These are phyloP conservation scores for Spialia ferax DNA, from an alignment of 2,888 invertebrate species.

Conservation along the genomic window DNA sequence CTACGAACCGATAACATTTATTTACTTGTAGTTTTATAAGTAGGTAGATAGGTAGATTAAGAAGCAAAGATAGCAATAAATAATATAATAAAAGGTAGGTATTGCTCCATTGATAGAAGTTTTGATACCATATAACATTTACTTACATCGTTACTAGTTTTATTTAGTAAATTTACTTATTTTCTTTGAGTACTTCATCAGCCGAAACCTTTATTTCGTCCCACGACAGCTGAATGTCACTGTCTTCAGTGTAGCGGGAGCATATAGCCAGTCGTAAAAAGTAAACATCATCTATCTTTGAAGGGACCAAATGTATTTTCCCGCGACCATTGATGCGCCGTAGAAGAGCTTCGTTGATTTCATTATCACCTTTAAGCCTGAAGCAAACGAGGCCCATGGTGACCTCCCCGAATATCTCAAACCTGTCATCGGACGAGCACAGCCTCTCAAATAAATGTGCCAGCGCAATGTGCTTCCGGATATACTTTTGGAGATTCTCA, in stretches of 20 bases:
- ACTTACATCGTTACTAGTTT: not conserved
- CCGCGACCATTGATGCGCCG: constrained; percentile 96
- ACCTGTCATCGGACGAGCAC: constrained; percentile 92
- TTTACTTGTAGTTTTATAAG: not conserved
- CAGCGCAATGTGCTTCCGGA: constrained; percentile 93
- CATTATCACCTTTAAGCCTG: constrained; percentile 94
- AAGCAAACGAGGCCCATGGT: constrained; percentile 99
- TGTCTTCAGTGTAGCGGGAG: constrained; percentile 92
- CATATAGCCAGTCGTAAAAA: constrained; percentile 97
- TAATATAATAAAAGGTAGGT: not conserved
- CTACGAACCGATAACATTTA: not conserved
- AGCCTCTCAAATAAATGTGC: constrained; percentile 95
- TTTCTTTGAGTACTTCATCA: constrained; percentile 86
- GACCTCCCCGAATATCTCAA: constrained; percentile 96
- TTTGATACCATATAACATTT: not conserved
- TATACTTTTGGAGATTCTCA: constrained; percentile 94
- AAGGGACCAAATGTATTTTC: constrained; percentile 96
- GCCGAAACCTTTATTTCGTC: constrained; percentile 93
- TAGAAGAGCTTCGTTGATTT: constrained; percentile 92
- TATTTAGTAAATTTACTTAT: constrained; percentile 21
- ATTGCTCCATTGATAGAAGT: too few relatives aligned
- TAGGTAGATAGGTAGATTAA: not conserved
- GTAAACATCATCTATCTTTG: constrained; percentile 93
- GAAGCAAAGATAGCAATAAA: constrained; percentile 8
- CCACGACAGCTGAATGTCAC: constrained; percentile 95